phyloP scores from a whole-genome alignment of 2,888 invertebrate species.

The Nemotelus pantherinus region DNA sequence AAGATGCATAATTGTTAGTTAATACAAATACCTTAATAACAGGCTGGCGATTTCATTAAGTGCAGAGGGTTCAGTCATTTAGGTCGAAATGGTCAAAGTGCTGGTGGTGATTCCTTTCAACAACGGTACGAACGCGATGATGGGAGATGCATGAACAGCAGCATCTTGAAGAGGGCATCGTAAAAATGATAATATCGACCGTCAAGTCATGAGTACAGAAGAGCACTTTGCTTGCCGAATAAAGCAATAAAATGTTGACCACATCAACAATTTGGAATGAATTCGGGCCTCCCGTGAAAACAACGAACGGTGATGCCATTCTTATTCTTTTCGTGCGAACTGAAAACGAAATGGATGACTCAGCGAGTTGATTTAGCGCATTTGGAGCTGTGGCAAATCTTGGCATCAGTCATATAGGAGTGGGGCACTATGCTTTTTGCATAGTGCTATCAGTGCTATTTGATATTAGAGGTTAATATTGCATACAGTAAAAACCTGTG shows the following conservation, averaged over 20 bases:
- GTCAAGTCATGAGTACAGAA: constrained; percentile 35
- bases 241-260: constrained; percentile 34
- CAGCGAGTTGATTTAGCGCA: too few relatives aligned
- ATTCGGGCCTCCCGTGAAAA: not conserved
- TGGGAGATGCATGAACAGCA: not conserved
- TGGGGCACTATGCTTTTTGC: too few relatives aligned
- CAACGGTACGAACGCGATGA: not conserved
- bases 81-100: constrained; percentile 14
- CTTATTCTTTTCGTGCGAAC: too few relatives aligned
- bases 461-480: too few relatives aligned
- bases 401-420: too few relatives aligned
- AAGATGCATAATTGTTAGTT: constrained; percentile 39
- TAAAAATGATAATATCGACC: constrained; percentile 25
- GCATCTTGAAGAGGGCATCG: constrained; percentile 1
- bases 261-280: not conserved
- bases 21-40: constrained; percentile 45
- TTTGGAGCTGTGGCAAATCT: too few relatives aligned
- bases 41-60: constrained; percentile 45
- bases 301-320: too few relatives aligned
- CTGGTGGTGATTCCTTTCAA: not conserved
- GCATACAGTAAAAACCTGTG: too few relatives aligned
- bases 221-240: constrained; percentile 1
- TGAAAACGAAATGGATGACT: too few relatives aligned
- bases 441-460: too few relatives aligned
- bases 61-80: constrained; percentile 33